Evolutionary conservation across 2,888 invertebrate genomes (phyloP).

Genomic region (Mayetiola destructor): DNA sequence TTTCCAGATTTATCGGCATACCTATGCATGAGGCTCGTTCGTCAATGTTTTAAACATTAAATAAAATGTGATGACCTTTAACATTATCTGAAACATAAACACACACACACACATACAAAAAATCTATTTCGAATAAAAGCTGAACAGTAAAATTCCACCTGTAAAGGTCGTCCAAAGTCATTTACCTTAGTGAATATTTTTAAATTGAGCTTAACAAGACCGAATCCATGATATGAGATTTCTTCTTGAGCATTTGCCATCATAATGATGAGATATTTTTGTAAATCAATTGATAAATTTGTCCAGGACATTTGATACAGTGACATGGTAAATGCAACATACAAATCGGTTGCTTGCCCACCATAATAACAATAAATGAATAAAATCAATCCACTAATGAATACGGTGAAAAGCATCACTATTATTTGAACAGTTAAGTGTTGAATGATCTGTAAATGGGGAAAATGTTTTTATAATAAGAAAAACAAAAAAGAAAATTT

Average conservation of each 20-base stretch:
- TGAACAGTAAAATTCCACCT: too few species aligned
- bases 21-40: too few species aligned
- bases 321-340: neutral
- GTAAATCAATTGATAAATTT: neutral
- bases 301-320: neutral
- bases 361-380: neutral
- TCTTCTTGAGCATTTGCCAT: neutral
- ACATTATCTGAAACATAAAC: too few species aligned
- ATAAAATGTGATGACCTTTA: too few species aligned
- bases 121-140: too few species aligned
- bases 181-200: neutral
- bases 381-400: neutral
- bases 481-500: neutral
- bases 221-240: neutral
- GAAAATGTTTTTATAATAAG: too few species aligned
- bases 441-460: neutral
- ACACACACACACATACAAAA: too few species aligned
- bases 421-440: neutral
- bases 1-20: too few species aligned
- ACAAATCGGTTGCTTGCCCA: neutral
- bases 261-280: neutral
- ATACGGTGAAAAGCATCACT: neutral
- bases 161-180: too few species aligned
- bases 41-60: too few species aligned
- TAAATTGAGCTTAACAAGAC: neutral